Evolutionary conservation across 2,113 vertebrate species (phyloP).

Genomic region (Vidua macroura): DNA sequence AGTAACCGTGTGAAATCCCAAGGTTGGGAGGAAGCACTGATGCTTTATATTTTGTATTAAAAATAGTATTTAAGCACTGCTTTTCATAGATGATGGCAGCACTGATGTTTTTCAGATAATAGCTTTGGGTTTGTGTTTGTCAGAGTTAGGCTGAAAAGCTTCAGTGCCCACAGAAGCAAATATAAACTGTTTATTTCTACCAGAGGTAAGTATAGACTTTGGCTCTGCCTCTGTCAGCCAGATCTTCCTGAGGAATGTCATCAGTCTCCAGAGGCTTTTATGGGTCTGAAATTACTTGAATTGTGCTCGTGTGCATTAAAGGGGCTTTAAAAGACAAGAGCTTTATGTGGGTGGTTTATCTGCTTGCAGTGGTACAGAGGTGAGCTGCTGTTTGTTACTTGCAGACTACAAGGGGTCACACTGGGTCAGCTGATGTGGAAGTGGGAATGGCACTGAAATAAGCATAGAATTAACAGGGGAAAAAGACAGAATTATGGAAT

Average conservation of each 20-base stretch:
- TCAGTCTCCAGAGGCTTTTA: conserved; percentile 76
- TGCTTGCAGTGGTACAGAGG: conserved; percentile 61
- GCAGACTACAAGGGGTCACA: conserved; percentile 11
- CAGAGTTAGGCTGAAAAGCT: neutral
- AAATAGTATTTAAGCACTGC: neutral
- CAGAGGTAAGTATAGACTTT: neutral
- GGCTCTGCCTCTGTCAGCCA: conserved; percentile 52
- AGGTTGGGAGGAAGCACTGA: neutral
- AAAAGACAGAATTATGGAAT: neutral
- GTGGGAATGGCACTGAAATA: conserved; percentile 31
- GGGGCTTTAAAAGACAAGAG: conserved; percentile 73
- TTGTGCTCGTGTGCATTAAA: conserved; percentile 75
- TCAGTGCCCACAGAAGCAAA: neutral
- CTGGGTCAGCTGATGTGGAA: conserved; percentile 25
- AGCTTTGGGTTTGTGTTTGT: neutral
- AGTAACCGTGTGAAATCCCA: neutral
- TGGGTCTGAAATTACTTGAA: conserved; percentile 75
- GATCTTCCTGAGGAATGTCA: conserved; percentile 68
- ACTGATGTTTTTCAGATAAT: neutral
- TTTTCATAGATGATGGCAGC: neutral
- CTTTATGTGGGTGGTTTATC: conserved; percentile 75
- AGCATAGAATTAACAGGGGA: neutral
- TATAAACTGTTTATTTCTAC: neutral
- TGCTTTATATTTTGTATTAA: neutral
- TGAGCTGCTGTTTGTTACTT: conserved; percentile 41